Evolutionary conservation across 1,140 invertebrate genomes (phyloP), one percentile per base, ranked within the genome.

Genomic region (Aporrectodea caliginosa): DNA sequence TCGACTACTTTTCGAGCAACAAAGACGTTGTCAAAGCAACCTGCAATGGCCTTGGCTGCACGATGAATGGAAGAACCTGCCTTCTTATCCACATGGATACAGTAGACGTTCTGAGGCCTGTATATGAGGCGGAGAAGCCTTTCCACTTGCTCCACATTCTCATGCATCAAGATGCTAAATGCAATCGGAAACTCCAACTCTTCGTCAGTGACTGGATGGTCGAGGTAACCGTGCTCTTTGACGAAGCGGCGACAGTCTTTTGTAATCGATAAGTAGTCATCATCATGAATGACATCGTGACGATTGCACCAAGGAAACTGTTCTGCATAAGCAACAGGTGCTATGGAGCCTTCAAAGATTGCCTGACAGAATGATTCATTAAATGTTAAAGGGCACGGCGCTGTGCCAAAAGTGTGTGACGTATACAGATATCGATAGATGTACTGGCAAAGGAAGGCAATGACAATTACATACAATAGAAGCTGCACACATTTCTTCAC

Each of bases 11-110:
- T 69, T 0, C 2, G 30, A 33, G 32, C 22, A 1, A 80, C n/a
- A 72, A 82, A 80, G 32, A 82, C 79, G 22, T 58, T 58, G 6
- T 58, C 43, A 69, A 80, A 82, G 77, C 81, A 82, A 16, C 74
- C 31, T 73, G 31, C 75, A 70, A 80, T 69, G 29, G 58, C 31
- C 2, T 34, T 29, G 14, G 69, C n/a, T 58, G 43, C 43, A 6
- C 6, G 6, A 58, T 58, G 43, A 79, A 82, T 80, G n/a, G 73
- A 1, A n/a, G 72, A 33, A 2, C n/a, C 31, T 35, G 79, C 70
- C 69, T 83, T 83, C n/a, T 27, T 43, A 77, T 82, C 82, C 1
- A 81, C 71, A 69, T 82, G 81, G 29, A 83, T 75, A 80, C 81
- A 82, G 70, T 79, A 82, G 29, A 78, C 77, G 80, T 82, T 83